These are phyloP conservation scores for Elysia chlorotica DNA, from an alignment of 1,140 invertebrate species.

Conservation along the genomic window DNA sequence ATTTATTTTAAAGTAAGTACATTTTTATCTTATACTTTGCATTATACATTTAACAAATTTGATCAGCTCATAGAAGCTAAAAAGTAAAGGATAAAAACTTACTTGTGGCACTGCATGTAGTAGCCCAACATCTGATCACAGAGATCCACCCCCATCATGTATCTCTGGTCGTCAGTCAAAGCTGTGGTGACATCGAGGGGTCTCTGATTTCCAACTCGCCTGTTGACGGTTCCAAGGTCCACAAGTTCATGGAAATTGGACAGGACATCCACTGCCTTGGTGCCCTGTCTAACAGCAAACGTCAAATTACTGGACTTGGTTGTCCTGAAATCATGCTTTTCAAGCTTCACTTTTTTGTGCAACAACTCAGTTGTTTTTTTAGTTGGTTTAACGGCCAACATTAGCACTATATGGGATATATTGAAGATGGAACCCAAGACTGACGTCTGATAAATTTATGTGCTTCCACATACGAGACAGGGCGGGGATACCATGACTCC, in stretches of 20 bases:
- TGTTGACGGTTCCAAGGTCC: neutral
- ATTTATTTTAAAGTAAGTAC: no score
- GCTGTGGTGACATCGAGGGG: neutral
- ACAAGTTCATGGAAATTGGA: neutral
- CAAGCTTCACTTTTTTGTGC: neutral
- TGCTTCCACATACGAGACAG: no score
- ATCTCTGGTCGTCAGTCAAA: neutral
- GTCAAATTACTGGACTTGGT: neutral
- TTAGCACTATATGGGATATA: no score
- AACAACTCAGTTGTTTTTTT: no score
- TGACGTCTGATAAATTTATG: no score
- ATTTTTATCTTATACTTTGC: no score
- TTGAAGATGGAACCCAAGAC: no score
- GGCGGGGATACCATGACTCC: no score
- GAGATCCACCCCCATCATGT: neutral
- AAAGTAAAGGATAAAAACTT: neutral
- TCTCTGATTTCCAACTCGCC: neutral
- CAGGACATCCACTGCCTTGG: neutral
- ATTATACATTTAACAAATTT: no score
- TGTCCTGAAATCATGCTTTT: neutral
- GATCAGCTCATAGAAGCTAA: no score
- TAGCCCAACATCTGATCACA: neutral
- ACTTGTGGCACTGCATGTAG: neutral
- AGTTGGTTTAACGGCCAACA: no score
- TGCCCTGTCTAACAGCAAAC: neutral